These are phyloP conservation scores for Drosophila fungiperda DNA, from an alignment of 2,888 invertebrate species.

Conservation along the genomic window DNA sequence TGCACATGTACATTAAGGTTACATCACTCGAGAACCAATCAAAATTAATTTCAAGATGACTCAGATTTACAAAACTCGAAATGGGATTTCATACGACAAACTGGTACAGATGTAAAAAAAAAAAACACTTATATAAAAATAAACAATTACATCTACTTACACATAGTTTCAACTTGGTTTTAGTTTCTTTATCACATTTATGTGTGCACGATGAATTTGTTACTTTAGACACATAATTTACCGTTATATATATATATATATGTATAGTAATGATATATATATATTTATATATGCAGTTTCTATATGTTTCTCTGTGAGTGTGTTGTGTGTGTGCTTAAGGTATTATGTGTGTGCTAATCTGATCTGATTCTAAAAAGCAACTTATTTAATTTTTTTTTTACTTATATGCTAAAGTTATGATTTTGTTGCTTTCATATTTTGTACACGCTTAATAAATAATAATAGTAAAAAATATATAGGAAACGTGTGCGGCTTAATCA, in stretches of 20 bases:
- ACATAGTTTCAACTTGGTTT: conserved; percentile 43
- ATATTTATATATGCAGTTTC: conserved; percentile 10
- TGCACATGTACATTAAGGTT: conserved; percentile 7
- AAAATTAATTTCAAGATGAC: conserved; percentile 8
- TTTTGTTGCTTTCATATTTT: conserved; percentile 13
- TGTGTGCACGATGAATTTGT: conserved; percentile 36
- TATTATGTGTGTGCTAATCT: conserved; percentile 11
- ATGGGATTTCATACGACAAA: conserved; percentile 10
- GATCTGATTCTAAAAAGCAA: conserved; percentile 18
- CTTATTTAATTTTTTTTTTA: conserved; percentile 13
- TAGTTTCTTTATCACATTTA: conserved; percentile 49
- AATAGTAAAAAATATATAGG: conserved; percentile 24
- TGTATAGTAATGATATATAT: not conserved
- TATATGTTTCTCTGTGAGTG: conserved; percentile 6
- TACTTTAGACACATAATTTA: conserved; percentile 40
- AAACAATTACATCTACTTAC: conserved; percentile 40
- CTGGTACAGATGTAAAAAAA: conserved; percentile 2
- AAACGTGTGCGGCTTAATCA: conserved; percentile 32
- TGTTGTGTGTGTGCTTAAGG: conserved; percentile 12
- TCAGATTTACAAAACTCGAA: conserved; percentile 37
- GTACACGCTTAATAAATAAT: conserved; percentile 47
- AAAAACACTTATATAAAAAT: conserved; percentile 6
- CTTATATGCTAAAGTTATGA: conserved; percentile 42
- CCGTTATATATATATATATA: conserved; percentile 14
- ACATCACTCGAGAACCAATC: conserved; percentile 6